Evolutionary conservation across 2,113 vertebrate species (phyloP).

Genomic region (Pterocles gutturalis): DNA sequence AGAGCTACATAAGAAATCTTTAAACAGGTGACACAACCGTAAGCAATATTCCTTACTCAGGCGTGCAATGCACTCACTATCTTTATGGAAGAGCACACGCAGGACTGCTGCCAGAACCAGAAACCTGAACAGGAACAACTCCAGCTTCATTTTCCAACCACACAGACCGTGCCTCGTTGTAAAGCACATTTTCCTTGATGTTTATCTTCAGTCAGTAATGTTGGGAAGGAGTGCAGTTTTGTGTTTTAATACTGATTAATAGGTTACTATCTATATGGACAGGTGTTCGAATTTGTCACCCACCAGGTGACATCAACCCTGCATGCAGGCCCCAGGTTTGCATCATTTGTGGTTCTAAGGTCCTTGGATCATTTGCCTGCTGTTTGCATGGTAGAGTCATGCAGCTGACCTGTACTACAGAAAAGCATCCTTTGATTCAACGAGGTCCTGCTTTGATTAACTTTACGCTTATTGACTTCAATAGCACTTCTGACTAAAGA

Average conservation of each 20-base stretch:
- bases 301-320: neutral
- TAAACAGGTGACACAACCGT: neutral
- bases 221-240: neutral
- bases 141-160: neutral
- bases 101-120: neutral
- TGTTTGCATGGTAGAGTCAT: neutral
- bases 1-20: neutral
- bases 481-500: neutral
- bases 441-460: neutral
- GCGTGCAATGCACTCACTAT: neutral
- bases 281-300: neutral
- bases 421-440: neutral
- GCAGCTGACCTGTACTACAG: neutral
- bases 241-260: neutral
- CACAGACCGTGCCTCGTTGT: fast-evolving
- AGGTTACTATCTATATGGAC: too few relatives aligned
- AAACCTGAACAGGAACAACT: neutral
- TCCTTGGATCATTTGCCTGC: neutral
- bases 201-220: neutral
- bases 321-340: neutral
- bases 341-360: neutral
- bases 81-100: neutral
- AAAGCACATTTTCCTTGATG: neutral
- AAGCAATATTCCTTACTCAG: neutral
- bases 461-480: neutral